These are phyloP conservation scores for Pantala flavescens DNA, from an alignment of 1,140 invertebrate species.

Conservation along the genomic window DNA sequence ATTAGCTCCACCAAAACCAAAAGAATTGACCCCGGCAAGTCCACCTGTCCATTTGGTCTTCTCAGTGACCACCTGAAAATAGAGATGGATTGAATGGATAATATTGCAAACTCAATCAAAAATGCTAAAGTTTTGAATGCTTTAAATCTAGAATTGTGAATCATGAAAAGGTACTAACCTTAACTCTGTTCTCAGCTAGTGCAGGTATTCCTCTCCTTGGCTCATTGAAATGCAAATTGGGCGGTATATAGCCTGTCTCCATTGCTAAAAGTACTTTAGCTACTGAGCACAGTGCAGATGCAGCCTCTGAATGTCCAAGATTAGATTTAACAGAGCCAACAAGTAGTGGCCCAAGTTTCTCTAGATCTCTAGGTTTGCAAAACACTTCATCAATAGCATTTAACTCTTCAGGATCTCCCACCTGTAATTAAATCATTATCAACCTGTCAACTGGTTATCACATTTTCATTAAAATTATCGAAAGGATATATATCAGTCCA, in stretches of 20 bases:
- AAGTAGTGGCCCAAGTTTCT: conserved; percentile 45
- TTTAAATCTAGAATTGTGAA: background rate
- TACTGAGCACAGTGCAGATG: conserved; percentile 73
- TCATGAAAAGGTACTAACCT: conserved; percentile 35
- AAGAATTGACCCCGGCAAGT: conserved; percentile 44
- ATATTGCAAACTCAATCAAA: too few relatives aligned
- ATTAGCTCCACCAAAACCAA: conserved; percentile 54
- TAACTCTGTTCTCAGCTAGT: conserved; percentile 49
- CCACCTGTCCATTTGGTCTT: conserved; percentile 50
- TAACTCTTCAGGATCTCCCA: conserved; percentile 81
- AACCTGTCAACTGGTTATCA: conserved; percentile 23
- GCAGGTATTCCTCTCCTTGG: conserved; percentile 63
- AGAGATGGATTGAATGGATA: too few relatives aligned
- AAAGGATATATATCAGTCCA: conserved; percentile 36
- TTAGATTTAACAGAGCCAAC: conserved; percentile 91
- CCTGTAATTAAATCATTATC: conserved; percentile 40
- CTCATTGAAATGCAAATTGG: conserved; percentile 65
- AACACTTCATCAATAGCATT: conserved; percentile 75
- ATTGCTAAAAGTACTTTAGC: conserved; percentile 71
- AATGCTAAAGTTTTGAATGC: background rate
- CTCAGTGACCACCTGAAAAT: conserved; percentile 48
- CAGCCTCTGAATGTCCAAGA: conserved; percentile 84
- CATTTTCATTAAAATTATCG: too few relatives aligned
- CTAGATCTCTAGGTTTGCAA: conserved; percentile 47
- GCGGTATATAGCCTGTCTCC: conserved; percentile 58